Evolutionary conservation across 1,140 invertebrate species (phyloP).

Genomic region (Wiebesia pumilae): DNA sequence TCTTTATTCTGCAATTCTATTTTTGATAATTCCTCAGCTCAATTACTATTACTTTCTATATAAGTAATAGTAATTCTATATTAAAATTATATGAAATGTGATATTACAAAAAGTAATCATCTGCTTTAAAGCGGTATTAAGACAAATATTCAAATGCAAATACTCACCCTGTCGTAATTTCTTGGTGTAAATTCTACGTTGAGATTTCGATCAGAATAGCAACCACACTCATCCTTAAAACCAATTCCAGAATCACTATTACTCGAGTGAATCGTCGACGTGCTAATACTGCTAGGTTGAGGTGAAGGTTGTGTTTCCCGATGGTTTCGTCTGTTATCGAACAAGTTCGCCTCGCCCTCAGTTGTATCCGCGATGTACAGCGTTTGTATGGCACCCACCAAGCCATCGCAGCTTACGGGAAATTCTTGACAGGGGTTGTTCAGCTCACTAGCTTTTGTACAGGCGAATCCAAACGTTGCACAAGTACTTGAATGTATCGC

Average conservation of each 20-base stretch:
- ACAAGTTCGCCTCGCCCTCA: constrained; percentile 63
- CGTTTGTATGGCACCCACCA: constrained; percentile 82
- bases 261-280: constrained; percentile 89
- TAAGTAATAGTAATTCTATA: too few relatives aligned
- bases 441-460: constrained; percentile 70
- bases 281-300: constrained; percentile 87
- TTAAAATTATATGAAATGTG: too few relatives aligned
- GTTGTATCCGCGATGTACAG: constrained; percentile 72
- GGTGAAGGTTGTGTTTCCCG: constrained; percentile 83
- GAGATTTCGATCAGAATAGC: constrained; percentile 87
- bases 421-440: constrained; percentile 89
- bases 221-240: constrained; percentile 89
- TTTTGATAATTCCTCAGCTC: too few relatives aligned
- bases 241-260: constrained; percentile 97
- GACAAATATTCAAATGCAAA: neutral
- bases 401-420: constrained; percentile 89
- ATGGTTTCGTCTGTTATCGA: constrained; percentile 66
- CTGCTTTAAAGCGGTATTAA: too few relatives aligned
- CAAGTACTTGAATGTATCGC: constrained; percentile 79
- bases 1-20: too few relatives aligned
- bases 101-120: too few relatives aligned
- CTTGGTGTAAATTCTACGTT: constrained; percentile 83
- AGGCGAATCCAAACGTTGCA: constrained; percentile 70
- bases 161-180: constrained; percentile 50
- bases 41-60: too few relatives aligned